Conservation (phyloP, 1,140 invertebrate genomes). For the Pseudachorutes palmiensis region DNA sequence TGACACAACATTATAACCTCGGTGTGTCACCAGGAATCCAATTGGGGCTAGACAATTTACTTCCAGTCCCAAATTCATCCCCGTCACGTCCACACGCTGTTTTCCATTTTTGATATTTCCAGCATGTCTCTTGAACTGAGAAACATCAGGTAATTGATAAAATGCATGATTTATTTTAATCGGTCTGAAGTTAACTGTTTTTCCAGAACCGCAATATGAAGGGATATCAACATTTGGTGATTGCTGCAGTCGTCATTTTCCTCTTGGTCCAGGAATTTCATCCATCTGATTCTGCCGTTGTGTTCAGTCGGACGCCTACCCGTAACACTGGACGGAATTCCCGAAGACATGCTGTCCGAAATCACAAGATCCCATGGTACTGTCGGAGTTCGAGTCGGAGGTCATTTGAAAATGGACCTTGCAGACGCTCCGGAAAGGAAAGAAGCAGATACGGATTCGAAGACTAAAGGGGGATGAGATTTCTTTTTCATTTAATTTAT, state of each 20-base stretch:
- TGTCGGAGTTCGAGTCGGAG: not conserved
- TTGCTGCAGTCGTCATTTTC: not conserved
- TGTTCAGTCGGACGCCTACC: not conserved
- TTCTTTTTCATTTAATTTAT: no score
- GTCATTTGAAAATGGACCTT: not conserved
- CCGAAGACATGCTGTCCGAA: not conserved
- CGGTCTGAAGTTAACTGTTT: no score
- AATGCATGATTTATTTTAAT: no score
- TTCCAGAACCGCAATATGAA: no score
- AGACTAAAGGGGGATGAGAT: no score
- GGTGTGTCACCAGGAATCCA: not conserved
- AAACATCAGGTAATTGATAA: no score
- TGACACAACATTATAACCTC: not conserved
- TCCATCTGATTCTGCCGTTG: not conserved
- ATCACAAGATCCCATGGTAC: conserved; percentile 10
- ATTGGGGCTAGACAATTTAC: not conserved
- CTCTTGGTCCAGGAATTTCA: not conserved
- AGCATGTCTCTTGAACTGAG: no score
- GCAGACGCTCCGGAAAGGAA: not conserved
- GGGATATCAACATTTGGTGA: no score
- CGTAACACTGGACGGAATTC: not conserved
- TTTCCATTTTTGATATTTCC: no score
- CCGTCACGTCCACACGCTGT: no score
- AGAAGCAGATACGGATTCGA: not conserved
- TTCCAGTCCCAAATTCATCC: no score